Base-by-base conservation (phyloP, 2,888 invertebrate genomes). In the Melinaea menophilus region DNA sequence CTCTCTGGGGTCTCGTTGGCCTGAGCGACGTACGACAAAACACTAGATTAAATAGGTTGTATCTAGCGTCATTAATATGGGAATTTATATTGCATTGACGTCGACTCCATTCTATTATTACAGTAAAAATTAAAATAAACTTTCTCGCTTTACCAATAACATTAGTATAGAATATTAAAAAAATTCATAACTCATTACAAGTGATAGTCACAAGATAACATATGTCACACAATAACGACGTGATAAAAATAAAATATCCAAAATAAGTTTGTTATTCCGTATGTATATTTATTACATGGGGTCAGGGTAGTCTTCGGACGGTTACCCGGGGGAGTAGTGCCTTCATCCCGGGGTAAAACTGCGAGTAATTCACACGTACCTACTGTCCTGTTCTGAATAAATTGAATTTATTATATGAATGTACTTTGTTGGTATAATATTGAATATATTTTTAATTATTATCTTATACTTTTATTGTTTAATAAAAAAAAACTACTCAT, bases 291-390 rank as follows among this genome's bases (percentile, higher is more conserved):
- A 66, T 69, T 62, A 66, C 62, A 65, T 64, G 71, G 86, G 88
- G 89, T 89, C 90, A 87, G 85, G 81, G 77, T 79, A 88, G 81
- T 88, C 89, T 88, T 88, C 83, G 89, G 86, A 84, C 88, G 83
- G 82, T 73, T 79, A 67, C 89, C 84, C 83, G 72, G 71, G 88
- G 83, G 86, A 82, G 73, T 75, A 75, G 73, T 76, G 79, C 81
- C 80, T 81, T 79, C 80, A 79, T 77, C 77, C 81, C 79, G 74
- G 86, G 88, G 87, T 90, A 91, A 90, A 90, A 89, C 86, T 90
- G 82, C 80, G 79, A 79, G 89, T 88, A 88, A 91, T 91, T 90
- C 85, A 80, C 91, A 90, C 90, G 82, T 88, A 84, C 82, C 84
- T 81, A 80, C 76, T 78, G 75, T 80, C 82, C 87, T 89, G 88